A percentile compares a stretch with the other conserved stretches of the same genome.
Conservation (phyloP, 1,140 invertebrate genomes). For the Ips typographus region DNA sequence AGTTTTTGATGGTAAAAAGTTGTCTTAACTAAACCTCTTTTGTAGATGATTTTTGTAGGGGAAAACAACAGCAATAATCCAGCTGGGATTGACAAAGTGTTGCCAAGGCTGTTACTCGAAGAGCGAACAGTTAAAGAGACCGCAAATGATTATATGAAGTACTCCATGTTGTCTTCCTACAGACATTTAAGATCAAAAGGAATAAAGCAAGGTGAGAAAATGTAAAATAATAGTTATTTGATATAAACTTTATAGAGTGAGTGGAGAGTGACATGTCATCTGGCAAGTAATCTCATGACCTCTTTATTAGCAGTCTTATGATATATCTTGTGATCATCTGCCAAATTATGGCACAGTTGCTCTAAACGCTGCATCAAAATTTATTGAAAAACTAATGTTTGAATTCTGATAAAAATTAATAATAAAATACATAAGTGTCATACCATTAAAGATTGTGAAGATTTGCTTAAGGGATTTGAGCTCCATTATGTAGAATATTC, state of each 20-base stretch:
- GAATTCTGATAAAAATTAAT: background rate
- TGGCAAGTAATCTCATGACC: too few species aligned
- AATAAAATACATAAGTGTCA: background rate
- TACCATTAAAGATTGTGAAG: too few species aligned
- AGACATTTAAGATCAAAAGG: conserved; percentile 72
- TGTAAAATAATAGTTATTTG: background rate
- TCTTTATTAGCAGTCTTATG: too few species aligned
- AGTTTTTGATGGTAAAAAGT: conserved; percentile 68
- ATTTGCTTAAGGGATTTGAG: too few species aligned
- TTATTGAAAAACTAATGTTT: background rate
- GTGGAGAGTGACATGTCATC: too few species aligned
- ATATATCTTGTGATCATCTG: too few species aligned
- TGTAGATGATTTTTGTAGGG: conserved; percentile 6
- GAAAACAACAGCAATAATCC: conserved; percentile 69
- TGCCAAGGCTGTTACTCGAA: conserved; percentile 73
- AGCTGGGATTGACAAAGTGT: conserved; percentile 67
- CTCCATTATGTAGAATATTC: too few species aligned
- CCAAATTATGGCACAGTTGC: too few species aligned
- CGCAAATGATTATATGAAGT: conserved; percentile 78
- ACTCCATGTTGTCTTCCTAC: conserved; percentile 74
- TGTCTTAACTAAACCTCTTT: background rate
- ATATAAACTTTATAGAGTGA: background rate
- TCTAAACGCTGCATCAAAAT: background rate
- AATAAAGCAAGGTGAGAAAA: conserved; percentile 60
- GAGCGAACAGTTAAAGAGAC: conserved; percentile 79